Evolutionary conservation across 2,888 invertebrate species (phyloP), one percentile per base, ranked within the genome.

Genomic region (Latheticus oryzae): DNA sequence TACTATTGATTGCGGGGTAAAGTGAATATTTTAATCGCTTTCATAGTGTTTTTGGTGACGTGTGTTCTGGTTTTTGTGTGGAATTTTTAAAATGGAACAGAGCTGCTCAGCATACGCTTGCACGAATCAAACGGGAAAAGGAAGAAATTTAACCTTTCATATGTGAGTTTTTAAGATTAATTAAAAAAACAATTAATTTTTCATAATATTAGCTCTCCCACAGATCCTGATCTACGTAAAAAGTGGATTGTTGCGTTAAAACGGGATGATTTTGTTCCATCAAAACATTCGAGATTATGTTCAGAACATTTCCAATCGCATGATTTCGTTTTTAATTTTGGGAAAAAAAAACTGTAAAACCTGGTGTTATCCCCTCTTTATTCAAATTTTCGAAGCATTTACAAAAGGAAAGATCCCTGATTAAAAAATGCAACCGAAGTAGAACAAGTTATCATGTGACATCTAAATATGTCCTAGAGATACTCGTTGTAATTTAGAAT

Each of bases 41-140:
- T n/a, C 24, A 24, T 24, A 24, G 2, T 24, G 2, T 24, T 24
- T 24, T 24, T 24, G n/a, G 9, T 26, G 8, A 9, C 9, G n/a
- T 26, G 28, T 28, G 28, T 28, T 28, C 5, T n/a, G n/a, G n/a
- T n/a, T n/a, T n/a, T 24, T 24, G 24, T 24, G 24, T 5, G 9
- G n/a, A n/a, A n/a, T n/a, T n/a, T n/a, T n/a, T 9, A 9, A 9
- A 28, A 28, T 28, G 28, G 5, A 9, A 3, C 2, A 9, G 5
- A 28, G 11, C 12, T 28, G 28, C 12, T 9, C 28, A 9, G 28
- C 28, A 2, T 28, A 28, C 12, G 28, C 11, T 12, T 28, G 28
- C 9, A 28, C 28, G 8, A 28, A 28, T 9, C 2, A 12, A 4
- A 3, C 9, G 9, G 2, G 5, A 5, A 28, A 28, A 9, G 28